Conservation (phyloP, 2,888 invertebrate genomes). For the Subacronicta megacephala region DNA sequence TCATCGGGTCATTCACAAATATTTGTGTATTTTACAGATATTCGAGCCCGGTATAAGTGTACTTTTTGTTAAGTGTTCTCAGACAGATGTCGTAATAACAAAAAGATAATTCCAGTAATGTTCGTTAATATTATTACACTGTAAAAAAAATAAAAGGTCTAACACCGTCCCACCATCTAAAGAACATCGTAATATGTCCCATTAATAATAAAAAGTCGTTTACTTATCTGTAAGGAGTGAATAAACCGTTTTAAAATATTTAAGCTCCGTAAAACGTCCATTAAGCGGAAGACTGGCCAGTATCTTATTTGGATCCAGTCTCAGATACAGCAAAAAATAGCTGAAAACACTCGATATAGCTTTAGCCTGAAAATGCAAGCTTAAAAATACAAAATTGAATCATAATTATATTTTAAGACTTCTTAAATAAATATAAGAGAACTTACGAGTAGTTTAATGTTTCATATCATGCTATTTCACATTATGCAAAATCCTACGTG, state of each 20-base stretch:
- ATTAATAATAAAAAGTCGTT: slow-evolving; percentile 20
- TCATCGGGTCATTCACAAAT: no score
- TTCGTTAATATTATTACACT: no score
- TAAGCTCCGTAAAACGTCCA: slow-evolving; percentile 29
- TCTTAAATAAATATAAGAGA: neutral
- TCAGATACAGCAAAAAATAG: slow-evolving; percentile 23
- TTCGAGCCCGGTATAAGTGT: no score
- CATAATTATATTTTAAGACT: neutral
- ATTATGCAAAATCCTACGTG: no score
- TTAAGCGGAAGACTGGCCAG: slow-evolving; percentile 20
- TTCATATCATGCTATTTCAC: no score
- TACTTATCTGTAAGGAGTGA: slow-evolving; percentile 15
- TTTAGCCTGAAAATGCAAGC: slow-evolving; percentile 5
- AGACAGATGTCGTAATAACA: no score
- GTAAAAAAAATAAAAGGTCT: neutral
- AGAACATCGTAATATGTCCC: neutral
- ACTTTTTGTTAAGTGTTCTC: no score
- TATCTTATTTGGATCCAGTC: slow-evolving; percentile 38
- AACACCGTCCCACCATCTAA: neutral
- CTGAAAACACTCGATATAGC: slow-evolving; percentile 8
- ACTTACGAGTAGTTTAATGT: neutral
- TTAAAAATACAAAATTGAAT: neutral
- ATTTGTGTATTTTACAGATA: no score
- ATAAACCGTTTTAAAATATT: slow-evolving; percentile 33
- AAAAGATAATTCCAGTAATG: no score